Base-by-base conservation (phyloP, 2,113 vertebrate species). In the Tetrax tetrax region DNA sequence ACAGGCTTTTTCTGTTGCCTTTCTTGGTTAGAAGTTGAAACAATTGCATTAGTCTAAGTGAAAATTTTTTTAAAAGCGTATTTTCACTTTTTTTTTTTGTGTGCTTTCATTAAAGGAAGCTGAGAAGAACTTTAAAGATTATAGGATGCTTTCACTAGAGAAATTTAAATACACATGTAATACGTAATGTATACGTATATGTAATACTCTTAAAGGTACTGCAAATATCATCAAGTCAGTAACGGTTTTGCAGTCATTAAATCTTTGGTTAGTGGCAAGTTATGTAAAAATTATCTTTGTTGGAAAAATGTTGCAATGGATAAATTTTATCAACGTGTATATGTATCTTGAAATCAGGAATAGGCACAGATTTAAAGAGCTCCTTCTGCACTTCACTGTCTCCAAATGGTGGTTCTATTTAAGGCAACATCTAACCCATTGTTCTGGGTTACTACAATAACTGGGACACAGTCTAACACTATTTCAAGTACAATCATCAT, bases 361-460 rank as follows among this genome's bases (percentile, higher is more conserved):
- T 3, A 92, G 64, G 14, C 14, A 47, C 2, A 4, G 47, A 54
- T 72, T 94, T 90, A 35, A 91, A 48, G 23, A 81, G n/a, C 4
- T 79, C 54, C 18, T 94, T 83, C 63, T 91, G 51, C 69, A 74
- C 53, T 66, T 94, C 24, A 70, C 14, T 47, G 59, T 89, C 60
- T 87, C 82, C 75, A 94, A 69, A 84, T 5, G 0, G 65, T 51
- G 70, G 16, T 76, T 95, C 85, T 94, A 93, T 93, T 96, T 91
- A 90, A 90, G 79, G 89, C n/a, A 83, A 65, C 41, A 59, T 37
- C 94, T 91, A 53, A 95, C 45, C 27, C 48, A 86, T 59, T 95
- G 83, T 94, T 95, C 91, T 80, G 65, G 89, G 79, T 90, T 95
- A 89, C 37, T 76, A 74, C 68, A 68, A 53, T 74, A 97, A 96